Evolutionary conservation across 2,888 invertebrate genomes (phyloP), one percentile per base, ranked within the genome.

Genomic region (Adelphocoris suturalis): DNA sequence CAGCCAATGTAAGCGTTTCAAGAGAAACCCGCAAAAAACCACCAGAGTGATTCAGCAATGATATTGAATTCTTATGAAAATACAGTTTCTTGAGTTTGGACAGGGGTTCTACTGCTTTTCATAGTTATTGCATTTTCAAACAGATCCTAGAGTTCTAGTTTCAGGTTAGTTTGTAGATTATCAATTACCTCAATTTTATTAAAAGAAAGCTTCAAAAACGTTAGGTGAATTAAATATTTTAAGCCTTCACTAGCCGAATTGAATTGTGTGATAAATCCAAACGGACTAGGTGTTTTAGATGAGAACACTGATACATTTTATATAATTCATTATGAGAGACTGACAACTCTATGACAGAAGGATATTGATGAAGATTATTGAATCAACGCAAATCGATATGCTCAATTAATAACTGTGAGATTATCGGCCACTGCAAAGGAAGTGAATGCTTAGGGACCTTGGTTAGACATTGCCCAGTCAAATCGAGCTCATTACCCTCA

Each of bases 231-330:
- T 91, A 98, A 95, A 91, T 98, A 97, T 93, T 97, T 97, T 16
- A 98, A 94, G 12, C 98, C 98, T 93, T 98, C 98, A 92, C 98
- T 97, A 90, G 97, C 96, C 78, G 97, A 94, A 98, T 97, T 86
- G 96, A 96, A 94, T 98, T 98, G 93, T 97, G 96, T 91, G 97
- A 96, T 80, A 98, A 94, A 93, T 98, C 97, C 91, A 98, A 94
- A 75, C 96, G 96, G 61, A 97, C 96, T 88, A 98, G 94, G 93
- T 96, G 96, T 91, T 96, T 96, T 91, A 98, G 94, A 86, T 96
- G 95, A 91, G 97, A 96, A 52, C 98, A 96, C 90, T 97, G 97
- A 93, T 97, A 97, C 97, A 98, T 98, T 37, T 7, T 37, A 37
- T 37, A 37, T 37, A 37, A 37, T 37, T 78, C n/a, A n/a, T n/a